These are phyloP conservation scores for Rhinogobius similis DNA, from an alignment of 2,113 vertebrate genomes.

Conservation along the genomic window DNA sequence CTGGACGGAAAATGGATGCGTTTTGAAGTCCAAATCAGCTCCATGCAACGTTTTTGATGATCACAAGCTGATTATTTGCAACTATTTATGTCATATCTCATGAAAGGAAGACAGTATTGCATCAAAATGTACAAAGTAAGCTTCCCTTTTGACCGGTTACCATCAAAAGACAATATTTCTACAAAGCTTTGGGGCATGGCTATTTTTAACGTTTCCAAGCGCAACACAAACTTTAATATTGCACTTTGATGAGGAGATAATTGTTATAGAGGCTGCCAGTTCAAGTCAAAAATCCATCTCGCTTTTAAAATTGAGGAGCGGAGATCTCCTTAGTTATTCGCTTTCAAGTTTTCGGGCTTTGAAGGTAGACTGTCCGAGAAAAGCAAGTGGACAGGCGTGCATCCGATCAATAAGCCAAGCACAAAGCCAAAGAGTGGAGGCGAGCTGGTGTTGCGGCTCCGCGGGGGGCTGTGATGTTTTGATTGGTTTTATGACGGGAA, in stretches of 20 bases:
- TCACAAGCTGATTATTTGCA: conserved; percentile 59
- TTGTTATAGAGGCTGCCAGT: conserved; percentile 8
- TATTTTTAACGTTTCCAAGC: neutral
- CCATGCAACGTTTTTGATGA: conserved; percentile 52
- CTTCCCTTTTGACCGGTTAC: conserved; percentile 25
- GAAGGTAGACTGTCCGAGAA: conserved; percentile 39
- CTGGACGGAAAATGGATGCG: conserved; percentile 53
- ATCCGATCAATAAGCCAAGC: conserved; percentile 63
- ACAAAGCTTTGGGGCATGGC: neutral
- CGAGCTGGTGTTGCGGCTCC: conserved; percentile 16
- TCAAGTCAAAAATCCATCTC: conserved; percentile 10
- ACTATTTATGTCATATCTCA: conserved; percentile 66
- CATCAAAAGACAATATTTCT: conserved; percentile 20
- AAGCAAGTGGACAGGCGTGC: conserved; percentile 38
- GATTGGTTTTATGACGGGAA: conserved; percentile 36
- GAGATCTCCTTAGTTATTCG: conserved; percentile 26
- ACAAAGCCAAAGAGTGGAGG: conserved; percentile 39
- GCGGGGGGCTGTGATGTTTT: conserved; percentile 34
- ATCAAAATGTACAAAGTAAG: conserved; percentile 15
- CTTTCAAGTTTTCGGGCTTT: conserved; percentile 59
- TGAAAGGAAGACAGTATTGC: conserved; percentile 20
- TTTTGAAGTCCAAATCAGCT: conserved; percentile 56
- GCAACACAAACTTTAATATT: neutral
- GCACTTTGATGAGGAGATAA: conserved; percentile 14
- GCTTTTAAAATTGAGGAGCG: conserved; percentile 38